A percentile compares a stretch with the other conserved stretches of the same genome.
phyloP scores from a whole-genome alignment of 1,140 invertebrate genomes.

The Euura lappo region DNA sequence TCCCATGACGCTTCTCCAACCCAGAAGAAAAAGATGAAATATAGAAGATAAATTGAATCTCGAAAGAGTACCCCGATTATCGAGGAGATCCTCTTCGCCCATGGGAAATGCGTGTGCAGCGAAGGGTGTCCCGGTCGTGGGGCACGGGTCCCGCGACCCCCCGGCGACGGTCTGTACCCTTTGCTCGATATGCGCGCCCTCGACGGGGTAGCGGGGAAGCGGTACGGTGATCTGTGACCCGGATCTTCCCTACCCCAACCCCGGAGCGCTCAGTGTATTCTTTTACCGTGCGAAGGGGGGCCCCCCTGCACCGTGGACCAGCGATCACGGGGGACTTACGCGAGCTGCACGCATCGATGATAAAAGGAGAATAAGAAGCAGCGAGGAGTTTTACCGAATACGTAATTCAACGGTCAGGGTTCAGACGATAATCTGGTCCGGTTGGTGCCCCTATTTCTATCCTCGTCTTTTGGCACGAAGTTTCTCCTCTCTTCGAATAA shows the following conservation, averaged over 20 bases:
- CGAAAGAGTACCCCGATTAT: too few species aligned
- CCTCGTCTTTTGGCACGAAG: slow-evolving; percentile 18
- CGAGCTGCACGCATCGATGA: slow-evolving; percentile 26
- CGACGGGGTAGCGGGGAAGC: slow-evolving; percentile 29
- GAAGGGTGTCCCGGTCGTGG: neutral
- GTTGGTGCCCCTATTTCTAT: slow-evolving; percentile 2
- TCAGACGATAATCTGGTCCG: slow-evolving; percentile 53
- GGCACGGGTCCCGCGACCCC: neutral
- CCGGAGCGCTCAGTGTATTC: slow-evolving; percentile 25
- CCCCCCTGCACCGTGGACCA: slow-evolving; percentile 1
- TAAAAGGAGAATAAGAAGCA: slow-evolving; percentile 26
- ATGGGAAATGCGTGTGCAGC: neutral
- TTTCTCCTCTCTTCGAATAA: slow-evolving; percentile 19
- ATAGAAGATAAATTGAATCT: too few species aligned
- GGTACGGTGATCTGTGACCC: slow-evolving; percentile 61
- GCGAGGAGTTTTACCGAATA: slow-evolving; percentile 42
- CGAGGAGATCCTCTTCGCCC: too few species aligned
- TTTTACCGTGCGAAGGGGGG: slow-evolving; percentile 7
- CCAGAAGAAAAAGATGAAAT: too few species aligned
- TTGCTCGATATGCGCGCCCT: slow-evolving; percentile 58
- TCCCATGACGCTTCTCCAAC: too few species aligned
- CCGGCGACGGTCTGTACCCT: slow-evolving; percentile 31
- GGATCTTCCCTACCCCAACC: slow-evolving; percentile 59
- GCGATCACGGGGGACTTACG: neutral
- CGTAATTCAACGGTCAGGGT: slow-evolving; percentile 50